Evolutionary conservation across 2,113 vertebrate genomes (phyloP).

Genomic region (Rhinogobius similis): DNA sequence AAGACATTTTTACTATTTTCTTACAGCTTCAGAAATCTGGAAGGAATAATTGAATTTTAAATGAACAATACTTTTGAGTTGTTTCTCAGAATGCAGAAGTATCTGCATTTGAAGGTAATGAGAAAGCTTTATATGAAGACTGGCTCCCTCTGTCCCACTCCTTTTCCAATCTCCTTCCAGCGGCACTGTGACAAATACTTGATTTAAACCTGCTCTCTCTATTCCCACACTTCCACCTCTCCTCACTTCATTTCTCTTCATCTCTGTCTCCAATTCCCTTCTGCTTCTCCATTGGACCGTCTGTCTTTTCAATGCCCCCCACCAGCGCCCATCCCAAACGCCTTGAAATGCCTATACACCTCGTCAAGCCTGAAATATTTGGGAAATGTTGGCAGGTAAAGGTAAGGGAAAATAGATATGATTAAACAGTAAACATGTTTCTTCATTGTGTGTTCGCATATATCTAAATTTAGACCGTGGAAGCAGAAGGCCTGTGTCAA

Average conservation of each 20-base stretch:
- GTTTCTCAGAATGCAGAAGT: slow-evolving; percentile 23
- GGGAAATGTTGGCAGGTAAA: slow-evolving; percentile 45
- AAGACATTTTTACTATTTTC: neutral
- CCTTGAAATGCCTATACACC: slow-evolving; percentile 37
- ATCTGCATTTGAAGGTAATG: slow-evolving; percentile 29
- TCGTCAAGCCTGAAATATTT: slow-evolving; percentile 13
- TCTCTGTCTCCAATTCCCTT: slow-evolving; percentile 74
- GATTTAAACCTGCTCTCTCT: slow-evolving; percentile 26
- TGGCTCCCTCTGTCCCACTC: slow-evolving; percentile 30
- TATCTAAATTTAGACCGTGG: slow-evolving; percentile 28
- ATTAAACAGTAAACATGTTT: slow-evolving; percentile 38
- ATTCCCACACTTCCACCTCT: slow-evolving; percentile 35
- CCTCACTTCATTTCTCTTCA: slow-evolving; percentile 79
- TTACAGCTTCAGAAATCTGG: neutral
- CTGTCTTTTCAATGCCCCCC: slow-evolving; percentile 52
- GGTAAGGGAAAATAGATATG: slow-evolving; percentile 53
- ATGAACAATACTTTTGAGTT: slow-evolving; percentile 12
- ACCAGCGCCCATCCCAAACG: slow-evolving; percentile 12
- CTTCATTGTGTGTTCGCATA: slow-evolving; percentile 16
- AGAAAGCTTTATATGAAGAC: slow-evolving; percentile 41
- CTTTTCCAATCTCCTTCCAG: slow-evolving; percentile 52
- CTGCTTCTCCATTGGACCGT: slow-evolving; percentile 55
- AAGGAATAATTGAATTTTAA: neutral
- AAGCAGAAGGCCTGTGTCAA: slow-evolving; percentile 39
- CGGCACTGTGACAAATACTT: slow-evolving; percentile 68